Evolutionary conservation across 2,113 vertebrate species (phyloP).

Genomic region (Tragelaphus imberbis): DNA sequence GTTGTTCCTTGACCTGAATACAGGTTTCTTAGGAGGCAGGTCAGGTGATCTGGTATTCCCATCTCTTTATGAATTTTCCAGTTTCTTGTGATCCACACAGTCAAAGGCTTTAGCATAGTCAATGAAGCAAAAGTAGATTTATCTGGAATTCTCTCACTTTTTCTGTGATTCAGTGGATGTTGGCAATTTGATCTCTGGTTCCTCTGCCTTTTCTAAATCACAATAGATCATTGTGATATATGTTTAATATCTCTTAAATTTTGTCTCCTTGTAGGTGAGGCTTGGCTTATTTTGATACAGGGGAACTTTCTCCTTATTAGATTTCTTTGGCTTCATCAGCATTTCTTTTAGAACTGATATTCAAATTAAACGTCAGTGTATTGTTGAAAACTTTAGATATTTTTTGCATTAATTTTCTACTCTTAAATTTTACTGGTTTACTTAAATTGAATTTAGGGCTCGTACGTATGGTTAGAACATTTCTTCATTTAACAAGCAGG

Average conservation of each 20-base stretch:
- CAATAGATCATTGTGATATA: neutral
- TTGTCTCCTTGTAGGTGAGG: neutral
- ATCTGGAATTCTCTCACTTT: neutral
- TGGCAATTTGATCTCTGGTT: neutral
- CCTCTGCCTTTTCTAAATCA: neutral
- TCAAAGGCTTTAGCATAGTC: neutral
- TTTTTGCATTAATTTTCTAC: neutral
- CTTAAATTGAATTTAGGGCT: neutral
- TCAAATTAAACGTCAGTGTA: neutral
- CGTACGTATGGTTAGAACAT: neutral
- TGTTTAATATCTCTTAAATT: neutral
- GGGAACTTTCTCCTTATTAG: neutral
- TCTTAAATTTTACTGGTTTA: neutral
- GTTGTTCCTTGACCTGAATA: neutral
- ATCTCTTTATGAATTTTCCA: neutral
- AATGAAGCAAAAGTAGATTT: neutral
- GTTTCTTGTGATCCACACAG: neutral
- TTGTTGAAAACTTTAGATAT: neutral
- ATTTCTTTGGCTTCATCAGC: neutral
- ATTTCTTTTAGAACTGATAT: neutral
- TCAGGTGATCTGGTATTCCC: neutral
- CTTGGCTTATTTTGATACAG: neutral
- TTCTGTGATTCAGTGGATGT: fast-evolving
- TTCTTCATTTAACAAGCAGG: neutral
- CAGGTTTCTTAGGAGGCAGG: neutral